Conservation (phyloP, 1,140 invertebrate species). For the Apis laboriosa region DNA sequence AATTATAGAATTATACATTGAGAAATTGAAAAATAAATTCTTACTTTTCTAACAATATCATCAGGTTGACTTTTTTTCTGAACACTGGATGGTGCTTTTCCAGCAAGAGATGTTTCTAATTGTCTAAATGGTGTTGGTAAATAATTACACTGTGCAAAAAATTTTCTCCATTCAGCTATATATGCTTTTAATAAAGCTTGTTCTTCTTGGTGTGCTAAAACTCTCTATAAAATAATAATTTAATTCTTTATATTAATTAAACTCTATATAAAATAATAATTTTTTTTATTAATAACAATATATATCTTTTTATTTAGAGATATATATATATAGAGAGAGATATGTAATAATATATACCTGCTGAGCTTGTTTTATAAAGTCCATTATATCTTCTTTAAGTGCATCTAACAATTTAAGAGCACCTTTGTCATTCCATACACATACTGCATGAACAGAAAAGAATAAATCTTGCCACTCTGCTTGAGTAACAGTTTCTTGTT, state of each 20-base stretch:
- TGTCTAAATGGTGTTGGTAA: constrained; percentile 97
- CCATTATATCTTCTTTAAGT: constrained; percentile 95
- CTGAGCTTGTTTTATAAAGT: constrained; percentile 97
- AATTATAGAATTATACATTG: not conserved
- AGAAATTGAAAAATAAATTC: constrained; percentile 17
- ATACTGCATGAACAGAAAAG: constrained; percentile 96
- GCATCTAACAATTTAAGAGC: constrained; percentile 92
- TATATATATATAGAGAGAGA: too few relatives aligned
- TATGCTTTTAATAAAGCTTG: constrained; percentile 97
- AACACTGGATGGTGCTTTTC: constrained; percentile 82
- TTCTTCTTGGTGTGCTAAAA: constrained; percentile 95
- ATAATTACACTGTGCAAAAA: constrained; percentile 98
- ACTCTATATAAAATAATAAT: not conserved
- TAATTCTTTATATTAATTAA: too few relatives aligned
- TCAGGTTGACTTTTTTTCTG: constrained; percentile 90
- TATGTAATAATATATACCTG: constrained; percentile 79
- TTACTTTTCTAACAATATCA: constrained; percentile 92
- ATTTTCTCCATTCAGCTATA: constrained; percentile 98
- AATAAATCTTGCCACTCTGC: constrained; percentile 99
- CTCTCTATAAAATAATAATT: constrained; percentile 82
- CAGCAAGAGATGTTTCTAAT: constrained; percentile 90
- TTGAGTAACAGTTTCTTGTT: constrained; percentile 96
- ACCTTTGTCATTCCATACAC: constrained; percentile 98
- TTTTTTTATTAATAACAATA: not conserved
- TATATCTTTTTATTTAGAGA: not conserved